Conservation (phyloP, 2,113 vertebrate species). For the Chaetops frenatus region DNA sequence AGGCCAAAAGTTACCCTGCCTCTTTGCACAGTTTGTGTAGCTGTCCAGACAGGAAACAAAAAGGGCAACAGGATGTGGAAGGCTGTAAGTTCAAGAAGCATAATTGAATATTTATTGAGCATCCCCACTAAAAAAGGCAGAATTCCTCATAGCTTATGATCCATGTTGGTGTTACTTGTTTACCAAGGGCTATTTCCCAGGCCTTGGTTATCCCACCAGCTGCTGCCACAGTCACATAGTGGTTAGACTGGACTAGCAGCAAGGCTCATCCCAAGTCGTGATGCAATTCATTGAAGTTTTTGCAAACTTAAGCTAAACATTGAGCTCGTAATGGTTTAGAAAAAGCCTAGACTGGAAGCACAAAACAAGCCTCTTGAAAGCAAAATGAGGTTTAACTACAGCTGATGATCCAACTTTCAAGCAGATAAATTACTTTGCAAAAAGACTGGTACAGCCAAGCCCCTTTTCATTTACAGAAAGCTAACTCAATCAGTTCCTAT, state of each 20-base stretch:
- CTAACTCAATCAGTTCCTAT: slow-evolving; percentile 61
- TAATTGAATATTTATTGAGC: background rate
- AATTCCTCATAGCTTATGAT: background rate
- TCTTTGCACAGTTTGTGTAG: background rate
- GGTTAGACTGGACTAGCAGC: background rate
- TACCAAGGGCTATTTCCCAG: background rate
- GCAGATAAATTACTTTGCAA: slow-evolving; percentile 40
- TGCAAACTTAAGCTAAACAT: background rate
- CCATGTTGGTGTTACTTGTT: background rate
- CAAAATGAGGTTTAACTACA: slow-evolving; percentile 24
- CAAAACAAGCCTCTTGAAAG: slow-evolving; percentile 29
- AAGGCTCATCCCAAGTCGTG: background rate
- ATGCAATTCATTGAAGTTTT: background rate
- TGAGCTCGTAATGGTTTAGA: background rate
- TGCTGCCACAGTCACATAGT: fast-evolving
- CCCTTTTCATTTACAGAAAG: slow-evolving; percentile 35
- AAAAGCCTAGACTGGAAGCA: background rate
- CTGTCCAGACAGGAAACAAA: background rate
- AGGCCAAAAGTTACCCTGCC: background rate
- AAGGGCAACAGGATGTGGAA: background rate
- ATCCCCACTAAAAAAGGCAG: background rate
- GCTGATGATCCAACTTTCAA: slow-evolving; percentile 34
- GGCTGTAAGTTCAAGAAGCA: background rate
- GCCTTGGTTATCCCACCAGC: background rate
- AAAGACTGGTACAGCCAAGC: slow-evolving; percentile 13